Evolutionary conservation across 2,888 invertebrate genomes (phyloP).

Genomic region (Siphlonurus alternatus): DNA sequence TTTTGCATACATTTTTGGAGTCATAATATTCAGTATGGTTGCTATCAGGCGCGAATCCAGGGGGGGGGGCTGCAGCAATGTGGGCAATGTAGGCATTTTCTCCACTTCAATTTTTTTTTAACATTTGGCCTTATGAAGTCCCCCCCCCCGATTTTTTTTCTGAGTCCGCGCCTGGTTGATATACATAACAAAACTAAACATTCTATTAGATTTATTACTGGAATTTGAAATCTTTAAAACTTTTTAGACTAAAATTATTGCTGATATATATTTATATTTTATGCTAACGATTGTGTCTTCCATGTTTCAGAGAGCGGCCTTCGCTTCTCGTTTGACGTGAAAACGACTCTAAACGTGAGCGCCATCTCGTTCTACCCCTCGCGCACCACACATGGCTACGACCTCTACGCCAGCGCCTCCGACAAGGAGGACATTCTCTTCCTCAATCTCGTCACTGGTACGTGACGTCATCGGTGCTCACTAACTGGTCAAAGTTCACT

Average conservation of each 20-base stretch:
- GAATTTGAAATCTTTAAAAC: not conserved
- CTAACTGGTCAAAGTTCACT: too few species aligned
- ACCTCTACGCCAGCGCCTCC: slow-evolving; percentile 51
- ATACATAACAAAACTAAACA: not conserved
- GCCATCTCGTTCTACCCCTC: slow-evolving; percentile 57
- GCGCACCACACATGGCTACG: slow-evolving; percentile 51
- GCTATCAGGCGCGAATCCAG: too few species aligned
- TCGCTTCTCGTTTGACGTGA: slow-evolving; percentile 52
- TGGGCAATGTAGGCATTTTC: too few species aligned
- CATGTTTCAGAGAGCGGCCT: slow-evolving; percentile 39
- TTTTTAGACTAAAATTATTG: not conserved
- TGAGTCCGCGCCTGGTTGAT: too few species aligned
- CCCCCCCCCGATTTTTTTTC: not conserved
- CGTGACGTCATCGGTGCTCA: too few species aligned
- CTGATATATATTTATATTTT: not conserved
- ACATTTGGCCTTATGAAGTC: too few species aligned
- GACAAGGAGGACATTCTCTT: slow-evolving; percentile 55
- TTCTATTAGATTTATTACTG: not conserved
- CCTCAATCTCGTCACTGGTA: slow-evolving; percentile 48
- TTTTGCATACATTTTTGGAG: too few species aligned
- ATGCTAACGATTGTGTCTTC: too few species aligned
- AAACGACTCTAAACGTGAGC: slow-evolving; percentile 53
- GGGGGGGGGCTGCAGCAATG: too few species aligned
- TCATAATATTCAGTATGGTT: too few species aligned
- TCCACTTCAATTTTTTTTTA: too few species aligned